Evolutionary conservation across 2,797 vertebrate species (phyloP).

Genomic region (Sebastes steindachneri): DNA sequence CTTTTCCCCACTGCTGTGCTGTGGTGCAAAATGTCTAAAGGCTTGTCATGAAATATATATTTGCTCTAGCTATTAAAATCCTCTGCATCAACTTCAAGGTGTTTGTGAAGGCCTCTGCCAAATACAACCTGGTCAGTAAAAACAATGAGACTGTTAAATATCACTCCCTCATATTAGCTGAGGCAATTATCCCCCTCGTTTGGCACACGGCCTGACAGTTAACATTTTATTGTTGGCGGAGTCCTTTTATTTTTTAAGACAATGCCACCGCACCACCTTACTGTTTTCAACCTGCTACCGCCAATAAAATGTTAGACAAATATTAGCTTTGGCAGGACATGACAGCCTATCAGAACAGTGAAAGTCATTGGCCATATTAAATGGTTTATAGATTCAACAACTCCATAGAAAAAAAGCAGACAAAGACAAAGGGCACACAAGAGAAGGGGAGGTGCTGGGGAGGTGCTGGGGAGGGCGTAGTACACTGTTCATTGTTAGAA

Average conservation of each 20-base stretch:
- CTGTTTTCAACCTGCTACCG: constrained; percentile 74
- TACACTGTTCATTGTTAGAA: constrained; percentile 55
- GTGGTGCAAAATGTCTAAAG: background rate
- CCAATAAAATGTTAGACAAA: constrained; percentile 86
- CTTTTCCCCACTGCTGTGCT: background rate
- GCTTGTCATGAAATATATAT: background rate
- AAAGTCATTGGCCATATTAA: constrained; percentile 82
- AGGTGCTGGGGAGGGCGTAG: background rate
- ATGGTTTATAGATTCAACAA: constrained; percentile 85
- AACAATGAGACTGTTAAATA: constrained; percentile 66
- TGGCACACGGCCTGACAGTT: constrained; percentile 67
- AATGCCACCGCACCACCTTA: constrained; percentile 52
- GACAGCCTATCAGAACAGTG: constrained; percentile 79
- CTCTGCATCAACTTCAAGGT: constrained; percentile 50
- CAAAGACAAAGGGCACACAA: constrained; percentile 30
- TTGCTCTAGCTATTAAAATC: background rate
- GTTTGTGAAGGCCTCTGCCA: constrained; percentile 66
- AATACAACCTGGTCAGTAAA: constrained; percentile 54
- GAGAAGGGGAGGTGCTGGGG: background rate
- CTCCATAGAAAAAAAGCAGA: constrained; percentile 66
- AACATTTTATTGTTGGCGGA: constrained; percentile 59
- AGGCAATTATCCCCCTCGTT: constrained; percentile 71
- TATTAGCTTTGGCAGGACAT: constrained; percentile 88
- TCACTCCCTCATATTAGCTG: constrained; percentile 57
- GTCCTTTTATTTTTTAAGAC: constrained; percentile 33